These are phyloP conservation scores for Lordiphosa collinella DNA, from an alignment of 1,140 invertebrate species.

Conservation along the genomic window DNA sequence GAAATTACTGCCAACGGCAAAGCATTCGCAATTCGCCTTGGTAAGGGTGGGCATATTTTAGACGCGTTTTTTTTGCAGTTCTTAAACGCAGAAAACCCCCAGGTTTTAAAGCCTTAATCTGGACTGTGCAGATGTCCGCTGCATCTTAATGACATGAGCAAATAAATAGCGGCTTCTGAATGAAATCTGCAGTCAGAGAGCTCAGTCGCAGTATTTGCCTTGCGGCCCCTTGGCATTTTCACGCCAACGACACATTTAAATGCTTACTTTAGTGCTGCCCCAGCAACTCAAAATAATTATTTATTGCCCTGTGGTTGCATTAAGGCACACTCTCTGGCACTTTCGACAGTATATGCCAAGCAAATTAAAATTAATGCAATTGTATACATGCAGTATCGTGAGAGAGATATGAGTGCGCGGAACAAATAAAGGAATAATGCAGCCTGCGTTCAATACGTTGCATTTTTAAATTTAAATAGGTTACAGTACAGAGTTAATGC, in stretches of 20 bases:
- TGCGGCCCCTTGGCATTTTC: conserved; percentile 20
- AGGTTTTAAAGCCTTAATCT: conserved; percentile 23
- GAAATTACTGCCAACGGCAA: conserved; percentile 64
- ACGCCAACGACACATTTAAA: conserved; percentile 41
- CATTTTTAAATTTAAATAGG: conserved; percentile 44
- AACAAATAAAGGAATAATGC: conserved; percentile 25
- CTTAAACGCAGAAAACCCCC: conserved; percentile 30
- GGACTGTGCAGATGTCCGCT: conserved; percentile 13
- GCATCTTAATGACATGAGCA: conserved; percentile 10
- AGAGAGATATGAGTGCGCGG: conserved; percentile 1
- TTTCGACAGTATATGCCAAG: conserved; percentile 5
- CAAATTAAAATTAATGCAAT: conserved; percentile 46
- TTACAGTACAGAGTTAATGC: conserved; percentile 15
- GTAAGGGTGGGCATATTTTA: conserved; percentile 49
- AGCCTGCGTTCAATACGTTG: conserved; percentile 18
- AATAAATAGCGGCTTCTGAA: conserved; percentile 8
- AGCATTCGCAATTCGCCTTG: conserved; percentile 20
- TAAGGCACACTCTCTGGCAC: conserved; percentile 4
- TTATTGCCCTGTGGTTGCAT: conserved; percentile 30
- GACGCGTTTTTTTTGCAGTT: conserved; percentile 32
- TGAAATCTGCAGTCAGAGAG: conserved; percentile 21
- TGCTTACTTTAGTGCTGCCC: conserved; percentile 33
- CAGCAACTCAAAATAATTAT: conserved; percentile 41
- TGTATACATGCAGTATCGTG: conserved; percentile 20
- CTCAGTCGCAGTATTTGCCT: neutral